Percentiles rank a stretch among this genome's conserved stretches.
phyloP scores from a whole-genome alignment of 2,113 vertebrate genomes.

The human (Homo sapiens) region GRCh38 chr13:40132001-40132500 shows the following conservation, averaged over 20 bases:
- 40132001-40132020: background rate
- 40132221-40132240: background rate
- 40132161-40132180: background rate
- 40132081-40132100: background rate
- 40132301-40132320: background rate
- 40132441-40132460: background rate
- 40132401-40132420: background rate
- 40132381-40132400: background rate
- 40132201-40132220: background rate
- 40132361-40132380: background rate
- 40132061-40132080: background rate
- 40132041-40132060: background rate
- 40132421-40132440: background rate
- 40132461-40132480: background rate
- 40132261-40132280: background rate
- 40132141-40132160: background rate
- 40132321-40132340: background rate
- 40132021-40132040: background rate
- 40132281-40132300: conserved; percentile 10
- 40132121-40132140: background rate
- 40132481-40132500: background rate
- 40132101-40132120: background rate
- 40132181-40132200: background rate
- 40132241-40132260: background rate
- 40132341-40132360: background rate